Conservation (phyloP, 2,797 vertebrate genomes). For the Glyptemys insculpta region DNA sequence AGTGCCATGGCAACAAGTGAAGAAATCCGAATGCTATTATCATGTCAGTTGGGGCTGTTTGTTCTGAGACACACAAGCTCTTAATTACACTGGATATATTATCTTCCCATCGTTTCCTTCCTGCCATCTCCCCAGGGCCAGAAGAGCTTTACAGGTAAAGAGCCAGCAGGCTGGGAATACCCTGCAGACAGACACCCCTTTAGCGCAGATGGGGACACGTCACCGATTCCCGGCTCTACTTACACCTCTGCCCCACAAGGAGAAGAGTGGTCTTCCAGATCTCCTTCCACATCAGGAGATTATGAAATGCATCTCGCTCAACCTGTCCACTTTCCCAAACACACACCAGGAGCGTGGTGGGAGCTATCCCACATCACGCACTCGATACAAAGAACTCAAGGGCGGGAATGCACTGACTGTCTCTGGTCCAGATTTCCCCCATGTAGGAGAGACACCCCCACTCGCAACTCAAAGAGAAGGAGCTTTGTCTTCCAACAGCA, state of each 20-base stretch:
- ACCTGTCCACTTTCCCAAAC: not conserved
- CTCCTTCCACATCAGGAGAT: not conserved
- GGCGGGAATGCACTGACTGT: not conserved
- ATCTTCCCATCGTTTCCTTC: slow-evolving; percentile 59
- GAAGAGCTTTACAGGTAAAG: not conserved
- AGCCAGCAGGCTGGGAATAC: slow-evolving; percentile 25
- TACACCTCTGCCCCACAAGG: not conserved
- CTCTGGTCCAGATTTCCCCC: not conserved
- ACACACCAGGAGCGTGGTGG: not conserved
- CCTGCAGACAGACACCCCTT: slow-evolving; percentile 57
- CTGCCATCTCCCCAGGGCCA: slow-evolving; percentile 68
- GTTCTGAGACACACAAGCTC: slow-evolving; percentile 71
- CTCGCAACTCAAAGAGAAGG: rapidly evolving
- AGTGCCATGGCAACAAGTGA: slow-evolving; percentile 74
- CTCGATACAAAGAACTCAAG: not conserved
- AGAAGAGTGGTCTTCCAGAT: not conserved
- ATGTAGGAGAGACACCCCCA: too few relatives aligned
- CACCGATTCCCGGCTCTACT: not conserved
- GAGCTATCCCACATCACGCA: not conserved
- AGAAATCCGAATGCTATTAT: slow-evolving; percentile 75
- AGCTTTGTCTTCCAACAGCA: rapidly evolving
- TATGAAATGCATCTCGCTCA: not conserved
- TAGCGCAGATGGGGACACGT: too few relatives aligned
- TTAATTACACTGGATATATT: slow-evolving; percentile 72
- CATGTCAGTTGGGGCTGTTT: slow-evolving; percentile 70